Evolutionary conservation across 2,888 invertebrate species (phyloP), one percentile per base, ranked within the genome.

Genomic region (Nemotelus pantherinus): DNA sequence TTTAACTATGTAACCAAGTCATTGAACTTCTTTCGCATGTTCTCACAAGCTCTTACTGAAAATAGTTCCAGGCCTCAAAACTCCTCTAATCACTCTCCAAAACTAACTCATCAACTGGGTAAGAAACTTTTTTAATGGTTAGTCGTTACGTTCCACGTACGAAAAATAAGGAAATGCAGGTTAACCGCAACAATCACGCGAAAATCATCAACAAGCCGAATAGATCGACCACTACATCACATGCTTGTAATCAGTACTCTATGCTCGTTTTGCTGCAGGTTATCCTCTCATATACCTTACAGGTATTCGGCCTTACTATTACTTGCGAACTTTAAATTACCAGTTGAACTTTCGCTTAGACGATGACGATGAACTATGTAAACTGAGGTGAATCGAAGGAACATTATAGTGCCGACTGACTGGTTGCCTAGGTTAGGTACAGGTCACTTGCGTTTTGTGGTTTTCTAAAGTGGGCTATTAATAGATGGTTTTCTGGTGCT

Each of bases 351-450:
- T 58, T 58, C 2, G 9, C 9, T 58, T 7, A 58, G 58, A 58
- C 25, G 58, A 10, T 58, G 58, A 58, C 25, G 25, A 58, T 58
- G 25, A 9, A 25, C 58, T 7, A 58, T 4, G 58, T 58, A n/a
- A 50, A 25, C 25, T 25, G 25, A 25, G 25, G 25, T 25, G 25
- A 25, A 25, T 25, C 25, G 25, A 25, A 25, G 25, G 25, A 25
- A 25, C 25, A 25, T 25, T 25, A 25, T 25, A 25, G 25, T 25
- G 25, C 25, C 25, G 25, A 25, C 63, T 39, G 39, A 25, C 39
- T 68, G 10, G 39, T 48, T 68, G 68, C 53, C 68, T 68, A 68
- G 68, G 68, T 68, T 50, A 68, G 68, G 45, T 3, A 68, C 48
- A 50, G n/a, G 68, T 68, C 53, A 68, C 53, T 48, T 39, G 44